A percentile compares a stretch with the other conserved stretches of the same genome.
These are phyloP conservation scores for Periophthalmus magnuspinnatus DNA, from an alignment of 2,797 vertebrate species.

Conservation along the genomic window DNA sequence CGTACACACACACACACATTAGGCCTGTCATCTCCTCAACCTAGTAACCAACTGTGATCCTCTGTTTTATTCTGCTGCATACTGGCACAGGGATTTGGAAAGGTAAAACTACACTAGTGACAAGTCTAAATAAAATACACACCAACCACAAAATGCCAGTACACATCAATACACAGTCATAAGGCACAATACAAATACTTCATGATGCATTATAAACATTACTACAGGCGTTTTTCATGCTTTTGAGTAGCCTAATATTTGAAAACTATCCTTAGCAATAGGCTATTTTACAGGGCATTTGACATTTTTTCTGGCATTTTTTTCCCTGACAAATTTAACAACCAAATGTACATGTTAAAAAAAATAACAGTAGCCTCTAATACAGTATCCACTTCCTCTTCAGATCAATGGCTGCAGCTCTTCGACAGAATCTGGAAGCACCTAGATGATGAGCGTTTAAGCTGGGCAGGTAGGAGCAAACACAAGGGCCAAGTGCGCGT, in stretches of 20 bases:
- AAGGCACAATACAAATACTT: not conserved
- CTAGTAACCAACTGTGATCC: slow-evolving; percentile 82
- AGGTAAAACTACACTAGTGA: not conserved
- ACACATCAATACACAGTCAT: not conserved
- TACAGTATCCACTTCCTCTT: slow-evolving; percentile 46
- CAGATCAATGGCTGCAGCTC: slow-evolving; percentile 88
- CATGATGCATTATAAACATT: no score
- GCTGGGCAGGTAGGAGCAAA: slow-evolving; percentile 91
- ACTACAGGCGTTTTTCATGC: no score
- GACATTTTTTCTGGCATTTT: not conserved
- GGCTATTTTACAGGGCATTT: no score
- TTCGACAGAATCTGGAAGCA: slow-evolving; percentile 87
- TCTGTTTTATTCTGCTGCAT: slow-evolving; percentile 14
- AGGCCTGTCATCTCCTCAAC: slow-evolving; percentile 90
- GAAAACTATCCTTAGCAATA: not conserved
- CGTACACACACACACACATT: slow-evolving; percentile 43
- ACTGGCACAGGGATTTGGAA: slow-evolving; percentile 68
- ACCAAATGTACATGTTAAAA: not conserved
- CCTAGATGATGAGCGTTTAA: slow-evolving; percentile 96
- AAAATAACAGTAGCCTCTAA: not conserved
- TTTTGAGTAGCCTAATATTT: no score
- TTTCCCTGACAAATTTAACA: not conserved
- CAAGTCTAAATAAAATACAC: not conserved
- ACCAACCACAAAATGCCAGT: not conserved
- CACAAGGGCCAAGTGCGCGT: slow-evolving; percentile 92